Evolutionary conservation across 1,140 invertebrate genomes (phyloP).

Genomic region (Neodiprion pinetum): DNA sequence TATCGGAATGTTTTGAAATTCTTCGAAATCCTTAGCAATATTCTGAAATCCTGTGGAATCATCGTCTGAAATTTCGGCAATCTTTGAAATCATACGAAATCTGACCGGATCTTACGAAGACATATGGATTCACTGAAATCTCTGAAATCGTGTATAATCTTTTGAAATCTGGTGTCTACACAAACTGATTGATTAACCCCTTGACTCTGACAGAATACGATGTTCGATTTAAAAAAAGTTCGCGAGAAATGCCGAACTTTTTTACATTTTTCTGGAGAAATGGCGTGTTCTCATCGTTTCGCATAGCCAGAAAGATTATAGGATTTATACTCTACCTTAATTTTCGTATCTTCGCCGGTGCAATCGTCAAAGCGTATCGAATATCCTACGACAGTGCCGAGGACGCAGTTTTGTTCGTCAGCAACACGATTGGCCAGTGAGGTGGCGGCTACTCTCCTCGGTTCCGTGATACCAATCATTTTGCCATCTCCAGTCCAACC

Average conservation of each 20-base stretch:
- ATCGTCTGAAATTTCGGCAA: no score
- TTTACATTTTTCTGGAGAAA: not conserved
- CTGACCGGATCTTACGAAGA: no score
- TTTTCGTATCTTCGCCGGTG: constrained; percentile 74
- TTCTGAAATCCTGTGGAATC: no score
- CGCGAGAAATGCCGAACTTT: not conserved
- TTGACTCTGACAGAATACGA: not conserved
- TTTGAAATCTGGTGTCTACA: no score
- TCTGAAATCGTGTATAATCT: no score
- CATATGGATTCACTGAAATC: no score
- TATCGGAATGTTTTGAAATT: no score
- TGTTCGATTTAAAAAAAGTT: not conserved
- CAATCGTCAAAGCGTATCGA: constrained; percentile 91
- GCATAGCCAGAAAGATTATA: not conserved
- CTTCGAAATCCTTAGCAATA: no score
- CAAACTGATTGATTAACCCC: no score
- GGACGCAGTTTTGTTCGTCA: constrained; percentile 80
- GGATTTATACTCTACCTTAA: constrained; percentile 73
- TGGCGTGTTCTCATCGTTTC: not conserved
- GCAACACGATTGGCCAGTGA: constrained; percentile 90
- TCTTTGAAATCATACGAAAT: no score
- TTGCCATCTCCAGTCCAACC: constrained; percentile 81
- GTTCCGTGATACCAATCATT: constrained; percentile 89
- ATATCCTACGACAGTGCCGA: constrained; percentile 91
- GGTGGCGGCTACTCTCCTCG: constrained; percentile 88